A percentile compares a stretch with the other conserved stretches of the same genome.
Evolutionary conservation across 2,888 invertebrate genomes (phyloP).

Genomic region (Perizoma affinitatum): DNA sequence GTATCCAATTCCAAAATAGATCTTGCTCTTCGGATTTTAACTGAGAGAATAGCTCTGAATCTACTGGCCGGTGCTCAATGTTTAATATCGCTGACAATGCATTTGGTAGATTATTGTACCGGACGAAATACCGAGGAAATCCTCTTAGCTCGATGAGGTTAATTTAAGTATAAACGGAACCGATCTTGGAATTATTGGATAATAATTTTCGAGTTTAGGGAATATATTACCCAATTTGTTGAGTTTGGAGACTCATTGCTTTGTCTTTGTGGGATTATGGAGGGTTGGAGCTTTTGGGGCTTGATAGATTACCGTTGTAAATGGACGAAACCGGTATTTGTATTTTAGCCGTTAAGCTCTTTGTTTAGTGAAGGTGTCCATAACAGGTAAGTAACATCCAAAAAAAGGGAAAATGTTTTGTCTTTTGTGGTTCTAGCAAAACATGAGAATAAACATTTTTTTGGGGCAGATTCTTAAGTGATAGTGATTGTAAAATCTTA

Average conservation of each 20-base stretch:
- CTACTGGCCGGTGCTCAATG: slow-evolving; percentile 42
- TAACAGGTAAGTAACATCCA: background rate
- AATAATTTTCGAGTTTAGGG: slow-evolving; percentile 41
- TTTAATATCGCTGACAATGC: slow-evolving; percentile 62
- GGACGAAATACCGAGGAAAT: slow-evolving; percentile 58
- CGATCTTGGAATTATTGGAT: slow-evolving; percentile 44
- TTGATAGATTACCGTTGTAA: slow-evolving; percentile 31
- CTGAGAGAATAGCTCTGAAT: slow-evolving; percentile 33
- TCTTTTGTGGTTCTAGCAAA: background rate
- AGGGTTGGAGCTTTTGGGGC: slow-evolving; percentile 8
- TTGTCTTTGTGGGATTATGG: slow-evolving; percentile 33
- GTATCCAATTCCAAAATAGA: slow-evolving; percentile 10
- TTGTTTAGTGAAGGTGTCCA: slow-evolving; percentile 11
- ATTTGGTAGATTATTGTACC: slow-evolving; percentile 62
- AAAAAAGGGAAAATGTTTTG: slow-evolving; percentile 7
- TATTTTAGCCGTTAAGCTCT: slow-evolving; percentile 19
- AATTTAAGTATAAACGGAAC: slow-evolving; percentile 61
- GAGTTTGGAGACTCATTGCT: slow-evolving; percentile 23
- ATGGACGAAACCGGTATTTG: slow-evolving; percentile 27
- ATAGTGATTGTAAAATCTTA: too few relatives aligned
- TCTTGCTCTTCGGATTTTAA: slow-evolving; percentile 13
- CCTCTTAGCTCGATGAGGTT: slow-evolving; percentile 52
- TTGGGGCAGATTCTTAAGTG: too few relatives aligned
- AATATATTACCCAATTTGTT: slow-evolving; percentile 30
- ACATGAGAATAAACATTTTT: too few relatives aligned